Conservation (phyloP, 2,888 invertebrate species). For the Tenthredo distinguenda region DNA sequence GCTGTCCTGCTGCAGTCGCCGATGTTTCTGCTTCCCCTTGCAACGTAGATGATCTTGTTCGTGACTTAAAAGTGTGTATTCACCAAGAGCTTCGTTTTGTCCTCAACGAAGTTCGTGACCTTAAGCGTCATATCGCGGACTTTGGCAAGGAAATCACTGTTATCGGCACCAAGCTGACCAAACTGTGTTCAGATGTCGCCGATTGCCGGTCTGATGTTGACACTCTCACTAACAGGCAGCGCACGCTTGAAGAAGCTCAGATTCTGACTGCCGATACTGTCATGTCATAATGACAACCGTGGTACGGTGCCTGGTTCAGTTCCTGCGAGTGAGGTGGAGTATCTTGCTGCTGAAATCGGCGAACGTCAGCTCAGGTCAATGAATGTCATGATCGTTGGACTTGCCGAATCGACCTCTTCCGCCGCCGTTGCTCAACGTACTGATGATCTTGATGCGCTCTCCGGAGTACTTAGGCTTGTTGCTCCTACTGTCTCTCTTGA, state of each 20-base stretch:
- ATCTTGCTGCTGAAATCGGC: background rate
- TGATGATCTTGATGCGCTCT: background rate
- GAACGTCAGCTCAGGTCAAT: background rate
- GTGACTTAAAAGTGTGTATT: background rate
- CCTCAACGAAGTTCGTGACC: background rate
- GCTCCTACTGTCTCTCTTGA: background rate
- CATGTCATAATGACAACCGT: too few species aligned
- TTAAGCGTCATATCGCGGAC: background rate
- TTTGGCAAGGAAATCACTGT: background rate
- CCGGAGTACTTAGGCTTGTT: background rate
- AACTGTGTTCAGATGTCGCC: background rate
- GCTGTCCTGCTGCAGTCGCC: background rate
- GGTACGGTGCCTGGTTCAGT: background rate
- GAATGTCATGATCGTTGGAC: background rate
- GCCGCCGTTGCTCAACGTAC: background rate
- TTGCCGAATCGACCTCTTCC: background rate
- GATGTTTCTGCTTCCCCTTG: background rate
- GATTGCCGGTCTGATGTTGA: background rate
- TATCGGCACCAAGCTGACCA: background rate
- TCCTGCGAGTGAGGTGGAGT: background rate
- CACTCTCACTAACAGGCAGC: background rate
- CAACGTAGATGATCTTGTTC: background rate
- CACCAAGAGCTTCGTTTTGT: background rate
- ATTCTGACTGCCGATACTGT: background rate
- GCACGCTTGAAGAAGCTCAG: background rate